A percentile compares a stretch with the other conserved stretches of the same genome.
phyloP scores from a whole-genome alignment of 2,113 vertebrate species.

The Grammomys dolichurus region DNA sequence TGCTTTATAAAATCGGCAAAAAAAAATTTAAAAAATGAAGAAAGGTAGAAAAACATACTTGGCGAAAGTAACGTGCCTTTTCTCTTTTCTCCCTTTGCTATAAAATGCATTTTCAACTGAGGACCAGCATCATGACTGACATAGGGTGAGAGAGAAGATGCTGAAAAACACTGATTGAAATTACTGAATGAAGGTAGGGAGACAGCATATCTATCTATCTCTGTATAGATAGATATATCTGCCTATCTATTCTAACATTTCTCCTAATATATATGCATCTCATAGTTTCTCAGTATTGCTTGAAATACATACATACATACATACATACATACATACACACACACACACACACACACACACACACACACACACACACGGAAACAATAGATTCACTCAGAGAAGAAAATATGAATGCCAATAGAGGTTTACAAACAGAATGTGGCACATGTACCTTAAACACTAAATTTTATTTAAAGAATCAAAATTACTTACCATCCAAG shows the following conservation, averaged over 20 bases:
- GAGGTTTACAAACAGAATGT: background rate
- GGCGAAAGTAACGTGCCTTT: background rate
- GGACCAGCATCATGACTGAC: background rate
- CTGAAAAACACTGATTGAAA: background rate
- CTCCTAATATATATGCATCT: background rate
- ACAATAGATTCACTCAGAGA: background rate
- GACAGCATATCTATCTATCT: background rate
- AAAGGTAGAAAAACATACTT: background rate
- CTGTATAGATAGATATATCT: too few species aligned
- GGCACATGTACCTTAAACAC: background rate
- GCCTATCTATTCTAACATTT: background rate
- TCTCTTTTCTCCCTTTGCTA: background rate
- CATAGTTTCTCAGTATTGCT: background rate
- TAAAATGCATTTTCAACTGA: background rate
- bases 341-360: background rate
- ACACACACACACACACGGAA: background rate
- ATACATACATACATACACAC: background rate
- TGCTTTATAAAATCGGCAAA: background rate
- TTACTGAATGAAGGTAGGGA: background rate
- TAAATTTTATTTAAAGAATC: background rate
- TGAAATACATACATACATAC: background rate
- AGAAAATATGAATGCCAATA: background rate
- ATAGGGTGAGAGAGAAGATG: background rate
- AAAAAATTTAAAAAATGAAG: background rate
- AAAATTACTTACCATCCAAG: background rate